phyloP scores from a whole-genome alignment of 35 echinoderm and acorn worm genomes.

The Heliocidaris tuberculata region DNA sequence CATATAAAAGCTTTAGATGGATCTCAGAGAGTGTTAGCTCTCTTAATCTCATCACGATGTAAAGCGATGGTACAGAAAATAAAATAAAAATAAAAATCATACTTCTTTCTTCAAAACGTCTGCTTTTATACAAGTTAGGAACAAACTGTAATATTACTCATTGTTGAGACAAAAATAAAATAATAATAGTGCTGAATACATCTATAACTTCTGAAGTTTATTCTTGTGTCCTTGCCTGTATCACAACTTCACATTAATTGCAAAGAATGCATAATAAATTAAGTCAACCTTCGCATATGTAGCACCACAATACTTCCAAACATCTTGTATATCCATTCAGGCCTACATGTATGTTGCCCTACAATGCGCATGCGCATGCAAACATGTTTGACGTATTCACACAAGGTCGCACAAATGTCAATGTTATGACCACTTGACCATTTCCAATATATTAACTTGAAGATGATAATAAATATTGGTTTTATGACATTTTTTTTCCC shows the following conservation, averaged over 20 bases:
- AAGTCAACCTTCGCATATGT: not conserved
- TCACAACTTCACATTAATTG: not conserved
- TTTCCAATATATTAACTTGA: not conserved
- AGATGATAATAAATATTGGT: not conserved
- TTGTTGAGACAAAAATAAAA: too few species aligned
- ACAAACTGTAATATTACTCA: too few species aligned
- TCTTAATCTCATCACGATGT: too few species aligned
- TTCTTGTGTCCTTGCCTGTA: too few species aligned
- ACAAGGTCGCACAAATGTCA: not conserved
- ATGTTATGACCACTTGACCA: not conserved
- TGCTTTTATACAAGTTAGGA: too few species aligned
- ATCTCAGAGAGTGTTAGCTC: not conserved
- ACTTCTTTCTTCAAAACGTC: too few species aligned
- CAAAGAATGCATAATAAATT: not conserved
- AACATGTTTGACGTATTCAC: not conserved
- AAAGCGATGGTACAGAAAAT: too few species aligned
- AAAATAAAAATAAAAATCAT: too few species aligned
- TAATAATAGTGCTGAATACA: too few species aligned
- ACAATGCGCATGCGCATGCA: not conserved
- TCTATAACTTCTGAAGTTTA: too few species aligned
- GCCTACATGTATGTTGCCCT: not conserved
- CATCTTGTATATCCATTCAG: not conserved
- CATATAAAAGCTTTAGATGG: not conserved
- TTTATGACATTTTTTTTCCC: not conserved
- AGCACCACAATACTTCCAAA: not conserved